Percentiles rank a stretch among this genome's conserved stretches.
These are phyloP conservation scores for Hypomecis atomaria DNA, from an alignment of 2,888 invertebrate species.

Conservation along the genomic window DNA sequence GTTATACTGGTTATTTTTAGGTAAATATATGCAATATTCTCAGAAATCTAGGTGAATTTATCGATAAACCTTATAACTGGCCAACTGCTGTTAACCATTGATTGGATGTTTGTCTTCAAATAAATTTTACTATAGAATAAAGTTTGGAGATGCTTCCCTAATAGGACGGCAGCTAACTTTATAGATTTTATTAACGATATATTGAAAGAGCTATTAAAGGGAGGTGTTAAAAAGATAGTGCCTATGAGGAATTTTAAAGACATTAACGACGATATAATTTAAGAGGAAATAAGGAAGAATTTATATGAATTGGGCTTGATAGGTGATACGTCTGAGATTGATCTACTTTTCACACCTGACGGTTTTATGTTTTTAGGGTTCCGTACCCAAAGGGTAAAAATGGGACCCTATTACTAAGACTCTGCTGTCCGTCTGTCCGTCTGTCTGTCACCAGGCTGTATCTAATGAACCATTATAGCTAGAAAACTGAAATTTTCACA, in stretches of 20 bases:
- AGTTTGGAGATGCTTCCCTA: slow-evolving; percentile 23
- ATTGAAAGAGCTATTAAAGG: slow-evolving; percentile 22
- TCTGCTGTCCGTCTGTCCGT: too few relatives aligned
- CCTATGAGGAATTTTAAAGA: slow-evolving; percentile 26
- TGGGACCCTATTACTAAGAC: too few relatives aligned
- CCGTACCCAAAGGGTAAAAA: too few relatives aligned
- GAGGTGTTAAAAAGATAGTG: slow-evolving; percentile 30
- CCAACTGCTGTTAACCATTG: slow-evolving; percentile 7
- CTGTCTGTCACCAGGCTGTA: too few relatives aligned
- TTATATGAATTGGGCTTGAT: slow-evolving; percentile 7
- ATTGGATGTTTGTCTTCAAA: slow-evolving; percentile 25
- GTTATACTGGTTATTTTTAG: slow-evolving; percentile 1
- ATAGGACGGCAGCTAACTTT: slow-evolving; percentile 10
- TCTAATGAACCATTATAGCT: too few relatives aligned
- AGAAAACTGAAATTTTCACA: too few relatives aligned
- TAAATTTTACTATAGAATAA: slow-evolving; percentile 21
- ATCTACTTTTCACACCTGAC: slow-evolving; percentile 5
- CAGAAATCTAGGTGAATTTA: slow-evolving; percentile 19
- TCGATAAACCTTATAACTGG: slow-evolving; percentile 14
- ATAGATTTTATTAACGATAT: slow-evolving; percentile 17
- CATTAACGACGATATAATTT: slow-evolving; percentile 10
- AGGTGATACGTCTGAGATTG: background rate
- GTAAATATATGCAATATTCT: slow-evolving; percentile 5
- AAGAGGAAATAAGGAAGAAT: slow-evolving; percentile 3
- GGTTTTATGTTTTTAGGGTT: too few relatives aligned